phyloP scores from a whole-genome alignment of 1,140 invertebrate species.

The Neodiprion virginianus region DNA sequence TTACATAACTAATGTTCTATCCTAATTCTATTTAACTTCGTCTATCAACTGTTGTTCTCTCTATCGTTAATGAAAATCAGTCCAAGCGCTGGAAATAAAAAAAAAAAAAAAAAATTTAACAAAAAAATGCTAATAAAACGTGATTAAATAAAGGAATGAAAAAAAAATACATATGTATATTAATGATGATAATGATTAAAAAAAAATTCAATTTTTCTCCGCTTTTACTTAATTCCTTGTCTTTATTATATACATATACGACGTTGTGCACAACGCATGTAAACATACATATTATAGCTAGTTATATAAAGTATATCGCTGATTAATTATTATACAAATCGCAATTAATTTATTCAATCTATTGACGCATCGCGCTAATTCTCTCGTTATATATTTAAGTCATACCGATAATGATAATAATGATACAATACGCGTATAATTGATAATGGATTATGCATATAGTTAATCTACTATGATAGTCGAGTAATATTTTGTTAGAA shows the following conservation, averaged over 20 bases:
- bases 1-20: not conserved
- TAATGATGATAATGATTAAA: constrained; percentile 9
- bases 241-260: constrained; percentile 11
- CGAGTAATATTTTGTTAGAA: constrained; percentile 3
- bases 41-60: not conserved
- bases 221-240: constrained; percentile 3
- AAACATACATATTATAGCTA: not conserved
- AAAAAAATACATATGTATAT: constrained; percentile 10
- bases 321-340: no score
- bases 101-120: constrained; percentile 2
- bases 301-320: not conserved
- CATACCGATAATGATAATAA: not conserved
- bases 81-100: not conserved
- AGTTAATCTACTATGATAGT: constrained; percentile 13
- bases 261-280: not conserved
- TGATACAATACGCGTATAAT: constrained; percentile 12
- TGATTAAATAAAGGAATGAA: constrained; percentile 19
- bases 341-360: no score
- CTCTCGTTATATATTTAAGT: constrained; percentile 8
- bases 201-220: constrained; percentile 3
- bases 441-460: constrained; percentile 2
- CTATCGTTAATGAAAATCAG: not conserved
- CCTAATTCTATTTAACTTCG: constrained; percentile 1
- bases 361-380: constrained; percentile 21
- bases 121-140: constrained; percentile 3